Base-by-base conservation (phyloP, 2,888 invertebrate genomes). In the Stegophylla sp. region DNA sequence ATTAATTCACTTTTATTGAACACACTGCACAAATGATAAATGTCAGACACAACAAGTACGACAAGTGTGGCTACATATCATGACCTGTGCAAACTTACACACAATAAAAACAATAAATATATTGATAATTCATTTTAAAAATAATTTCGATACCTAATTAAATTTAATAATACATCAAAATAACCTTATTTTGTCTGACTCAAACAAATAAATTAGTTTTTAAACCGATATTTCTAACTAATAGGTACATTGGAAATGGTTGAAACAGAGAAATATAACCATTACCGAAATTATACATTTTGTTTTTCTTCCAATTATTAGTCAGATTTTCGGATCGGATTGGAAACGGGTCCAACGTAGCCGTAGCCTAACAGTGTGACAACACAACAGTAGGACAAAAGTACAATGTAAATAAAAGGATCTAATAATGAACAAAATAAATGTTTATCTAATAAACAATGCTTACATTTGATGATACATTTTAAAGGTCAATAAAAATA, bases 261-360 rank as follows among this genome's bases (percentile, higher is more conserved):
- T 26, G 26, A 2, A 26, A 23, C 26, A 13, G 26, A 26, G 12
- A 59, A 59, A 59, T 59, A 26, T 59, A 59, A 26, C 59, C 59
- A 59, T 26, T 59, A 59, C 59, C 59, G 59, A 59, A 59, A 59
- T 59, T 26, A 26, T 59, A 59, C 59, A 59, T 53, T 53, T 20
- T 59, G 59, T 59, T 59, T 59, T 26, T 26, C 59, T 59, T 48
- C 48, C 48, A 3, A 15, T 1, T n/a, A n/a, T n/a, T 48, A 48
- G 48, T 48, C 48, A 15, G 15, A 15, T 48, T 48, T 15, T 48
- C 48, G 48, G 48, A 48, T 48, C 48, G 48, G 15, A 48, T 17
- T 15, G 48, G 48, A 48, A 48, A 48, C 48, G 48, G 15, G 1
- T 48, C n/a, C 15, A 51, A 51, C 5, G 51, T n/a, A 51, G 17